Percentiles rank a stretch among this genome's conserved stretches.
Evolutionary conservation across 2,888 invertebrate genomes (phyloP).

Genomic region (Chymomyza amoena): DNA sequence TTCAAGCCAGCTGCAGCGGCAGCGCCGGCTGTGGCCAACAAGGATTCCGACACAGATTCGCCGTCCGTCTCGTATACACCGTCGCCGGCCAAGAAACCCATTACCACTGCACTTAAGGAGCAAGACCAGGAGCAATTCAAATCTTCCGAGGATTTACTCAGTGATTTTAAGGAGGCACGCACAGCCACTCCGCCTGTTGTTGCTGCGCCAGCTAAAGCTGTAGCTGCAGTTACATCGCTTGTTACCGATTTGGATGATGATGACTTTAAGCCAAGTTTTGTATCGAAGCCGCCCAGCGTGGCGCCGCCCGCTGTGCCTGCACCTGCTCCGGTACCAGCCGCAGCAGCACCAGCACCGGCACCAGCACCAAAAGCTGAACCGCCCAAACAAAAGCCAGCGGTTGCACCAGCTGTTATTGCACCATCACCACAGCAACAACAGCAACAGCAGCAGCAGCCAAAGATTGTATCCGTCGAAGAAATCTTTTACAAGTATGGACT

Average conservation of each 20-base stretch:
- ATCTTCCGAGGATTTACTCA: constrained; percentile 77
- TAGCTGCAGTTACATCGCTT: constrained; percentile 23
- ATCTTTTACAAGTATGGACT: constrained; percentile 84
- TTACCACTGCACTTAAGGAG: constrained; percentile 75
- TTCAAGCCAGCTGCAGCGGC: constrained; percentile 37
- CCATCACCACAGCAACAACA: constrained; percentile 51
- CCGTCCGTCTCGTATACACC: constrained; percentile 76
- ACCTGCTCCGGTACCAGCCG: constrained; percentile 1
- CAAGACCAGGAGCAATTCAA: constrained; percentile 79
- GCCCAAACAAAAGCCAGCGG: constrained; percentile 32
- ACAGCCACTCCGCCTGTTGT: constrained; percentile 46
- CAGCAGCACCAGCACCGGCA: not conserved
- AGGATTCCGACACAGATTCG: constrained; percentile 76
- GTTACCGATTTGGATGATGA: constrained; percentile 73
- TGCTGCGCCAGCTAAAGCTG: constrained; percentile 8
- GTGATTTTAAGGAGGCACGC: constrained; percentile 76
- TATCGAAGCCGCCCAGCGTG: constrained; percentile 29
- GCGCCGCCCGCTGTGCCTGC: constrained; percentile 22
- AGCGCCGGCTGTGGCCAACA: constrained; percentile 43
- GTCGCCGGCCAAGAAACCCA: constrained; percentile 76
- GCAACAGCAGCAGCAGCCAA: constrained; percentile 61
- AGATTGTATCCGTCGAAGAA: constrained; percentile 81
- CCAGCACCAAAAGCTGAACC: constrained; percentile 44
- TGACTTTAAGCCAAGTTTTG: constrained; percentile 41
- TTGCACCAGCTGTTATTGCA: not conserved